Conservation (phyloP, 1,140 invertebrate genomes). For the Drosophila kurseongensis region DNA sequence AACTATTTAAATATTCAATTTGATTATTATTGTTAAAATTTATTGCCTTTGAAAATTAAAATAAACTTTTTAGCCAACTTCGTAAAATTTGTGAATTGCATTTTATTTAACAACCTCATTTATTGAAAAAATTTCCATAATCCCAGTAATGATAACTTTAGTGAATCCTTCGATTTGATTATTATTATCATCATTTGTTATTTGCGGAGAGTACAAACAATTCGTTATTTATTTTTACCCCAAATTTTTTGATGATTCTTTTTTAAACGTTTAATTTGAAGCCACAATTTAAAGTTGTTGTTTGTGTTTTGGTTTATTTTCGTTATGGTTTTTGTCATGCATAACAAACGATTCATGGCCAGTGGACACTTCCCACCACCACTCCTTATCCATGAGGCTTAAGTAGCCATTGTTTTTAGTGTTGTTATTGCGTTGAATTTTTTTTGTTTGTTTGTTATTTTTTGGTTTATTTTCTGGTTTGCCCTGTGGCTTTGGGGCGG, state of each 20-base stretch:
- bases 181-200: neutral
- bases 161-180: too few relatives aligned
- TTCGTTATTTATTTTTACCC: neutral
- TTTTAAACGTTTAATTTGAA: conserved; percentile 64
- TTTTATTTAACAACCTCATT: too few relatives aligned
- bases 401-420: conserved; percentile 77
- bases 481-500: conserved; percentile 71
- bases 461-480: conserved; percentile 56
- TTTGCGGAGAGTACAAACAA: neutral
- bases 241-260: conserved; percentile 3
- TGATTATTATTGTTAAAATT: too few relatives aligned
- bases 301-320: conserved; percentile 29
- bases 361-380: conserved; percentile 19
- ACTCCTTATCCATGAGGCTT: conserved; percentile 34
- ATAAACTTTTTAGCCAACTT: too few relatives aligned
- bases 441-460: conserved; percentile 31
- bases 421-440: conserved; percentile 44
- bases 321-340: conserved; percentile 52
- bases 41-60: too few relatives aligned
- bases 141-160: too few relatives aligned
- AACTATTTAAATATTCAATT: too few relatives aligned
- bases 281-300: conserved; percentile 53
- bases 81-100: too few relatives aligned
- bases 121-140: too few relatives aligned
- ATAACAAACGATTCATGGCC: conserved; percentile 54